Base-by-base conservation (phyloP, 2,797 vertebrate species). In the Coregonus ussuriensis region DNA sequence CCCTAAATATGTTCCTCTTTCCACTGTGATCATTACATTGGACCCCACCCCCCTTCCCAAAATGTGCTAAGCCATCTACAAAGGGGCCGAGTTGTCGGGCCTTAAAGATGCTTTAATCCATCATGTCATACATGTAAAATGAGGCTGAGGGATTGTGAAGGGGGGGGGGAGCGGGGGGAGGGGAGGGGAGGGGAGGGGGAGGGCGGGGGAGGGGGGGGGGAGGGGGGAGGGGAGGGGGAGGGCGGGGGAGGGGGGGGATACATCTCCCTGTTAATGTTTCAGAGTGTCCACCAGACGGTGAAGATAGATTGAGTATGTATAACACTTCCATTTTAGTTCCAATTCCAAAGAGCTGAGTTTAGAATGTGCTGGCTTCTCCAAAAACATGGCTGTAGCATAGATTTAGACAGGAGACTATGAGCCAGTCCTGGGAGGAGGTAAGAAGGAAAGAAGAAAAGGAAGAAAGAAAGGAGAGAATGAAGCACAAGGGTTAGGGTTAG, bases 51-150 rank as follows among this genome's bases (percentile, higher is more conserved):
- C 71, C 33, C 71, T 41, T 66, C 15, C 31, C 51, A 69, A 4
- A 63, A 69, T 35, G 33, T 54, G 77, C 66, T 78, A 62, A 74
- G 65, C 52, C 62, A 67, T 74, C 72, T 74, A 70, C 66, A 78
- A 74, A 74, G 65, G 18, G 53, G 52, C 21, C 25, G 7, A 72
- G 65, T 59, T 74, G 63, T 52, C 35, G 15, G 33, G 21, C 53
- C 63, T 68, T 59, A 59, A 74, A 78, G 35, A 74, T 69, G 77
- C 66, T 62, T 78, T 78, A 78, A 78, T 78, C 77, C 77, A 70
- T 78, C 72, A 74, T 62, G 77, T 74, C 72, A 74, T 74, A 74
- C 63, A 73, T 77, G 76, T 77, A 73, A 72, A 73, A 77, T 72
- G 65, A 78, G 77, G 5, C 35, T 65, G 77, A 53, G 72, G 71